Evolutionary conservation across 2,113 vertebrate species (phyloP).

Genomic region (Dipodomys ordii): DNA sequence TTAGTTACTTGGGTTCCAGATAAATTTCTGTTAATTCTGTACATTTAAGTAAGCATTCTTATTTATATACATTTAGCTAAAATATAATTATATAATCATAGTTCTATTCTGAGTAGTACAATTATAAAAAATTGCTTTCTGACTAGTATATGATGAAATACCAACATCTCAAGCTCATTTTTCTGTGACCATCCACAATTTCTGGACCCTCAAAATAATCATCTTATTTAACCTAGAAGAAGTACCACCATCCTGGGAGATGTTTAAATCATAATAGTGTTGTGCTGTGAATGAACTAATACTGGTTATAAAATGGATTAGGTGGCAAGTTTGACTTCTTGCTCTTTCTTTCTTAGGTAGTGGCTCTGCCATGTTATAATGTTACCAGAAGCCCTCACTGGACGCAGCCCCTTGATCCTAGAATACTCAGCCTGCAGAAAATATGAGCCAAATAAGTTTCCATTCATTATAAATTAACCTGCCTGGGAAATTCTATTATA

Average conservation of each 20-base stretch:
- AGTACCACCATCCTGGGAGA: neutral
- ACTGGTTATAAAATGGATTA: neutral
- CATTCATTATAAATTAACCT: neutral
- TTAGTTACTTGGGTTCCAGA: slow-evolving; percentile 2
- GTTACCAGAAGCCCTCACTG: neutral
- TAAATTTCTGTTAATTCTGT: slow-evolving; percentile 40
- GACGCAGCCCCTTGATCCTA: neutral
- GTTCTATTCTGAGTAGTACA: slow-evolving; percentile 17
- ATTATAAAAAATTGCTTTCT: neutral
- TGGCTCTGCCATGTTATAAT: neutral
- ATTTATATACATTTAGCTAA: slow-evolving; percentile 21
- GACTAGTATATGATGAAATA: neutral
- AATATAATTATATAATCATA: neutral
- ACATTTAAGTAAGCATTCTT: slow-evolving; percentile 51
- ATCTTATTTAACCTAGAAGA: neutral
- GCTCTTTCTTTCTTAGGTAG: neutral
- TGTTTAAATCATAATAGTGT: neutral
- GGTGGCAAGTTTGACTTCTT: neutral
- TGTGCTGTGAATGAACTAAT: neutral
- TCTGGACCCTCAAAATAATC: neutral
- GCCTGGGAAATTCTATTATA: neutral
- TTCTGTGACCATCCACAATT: neutral
- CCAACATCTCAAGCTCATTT: neutral
- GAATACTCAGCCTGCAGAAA: neutral
- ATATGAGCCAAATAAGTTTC: neutral